Conservation (phyloP, 2,797 vertebrate species). For the Platyrinchus mystaceus region DNA sequence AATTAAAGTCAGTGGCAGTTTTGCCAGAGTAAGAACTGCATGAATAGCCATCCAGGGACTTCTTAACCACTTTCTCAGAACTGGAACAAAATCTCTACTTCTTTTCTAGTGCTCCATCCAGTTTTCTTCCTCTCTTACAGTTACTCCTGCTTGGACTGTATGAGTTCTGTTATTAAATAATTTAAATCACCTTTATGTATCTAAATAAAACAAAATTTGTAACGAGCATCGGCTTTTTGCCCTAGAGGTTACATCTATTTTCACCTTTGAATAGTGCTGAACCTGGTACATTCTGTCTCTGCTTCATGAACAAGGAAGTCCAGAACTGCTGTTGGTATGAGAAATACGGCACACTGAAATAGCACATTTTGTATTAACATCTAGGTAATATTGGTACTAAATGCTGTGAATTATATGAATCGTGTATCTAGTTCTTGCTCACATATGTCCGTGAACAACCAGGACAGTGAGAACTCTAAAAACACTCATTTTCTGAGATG, state of each 20-base stretch:
- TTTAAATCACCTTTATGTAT: neutral
- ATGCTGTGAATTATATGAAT: neutral
- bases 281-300: neutral
- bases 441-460: neutral
- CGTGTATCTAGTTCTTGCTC: neutral
- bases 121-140: neutral
- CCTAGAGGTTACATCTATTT: neutral
- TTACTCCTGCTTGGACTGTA: neutral
- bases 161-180: neutral
- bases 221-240: neutral
- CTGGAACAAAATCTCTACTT: neutral
- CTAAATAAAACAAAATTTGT: neutral
- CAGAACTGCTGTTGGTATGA: neutral
- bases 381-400: neutral
- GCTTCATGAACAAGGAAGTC: neutral
- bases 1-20: conserved; percentile 40
- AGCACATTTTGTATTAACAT: neutral
- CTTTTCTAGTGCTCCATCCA: neutral
- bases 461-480: neutral
- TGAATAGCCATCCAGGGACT: neutral
- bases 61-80: neutral
- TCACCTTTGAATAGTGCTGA: neutral
- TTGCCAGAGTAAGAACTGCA: neutral
- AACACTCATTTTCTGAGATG: neutral
- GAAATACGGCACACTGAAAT: neutral